These are phyloP conservation scores for Bufo bufo DNA, from an alignment of 2,113 vertebrate genomes.

Conservation along the genomic window DNA sequence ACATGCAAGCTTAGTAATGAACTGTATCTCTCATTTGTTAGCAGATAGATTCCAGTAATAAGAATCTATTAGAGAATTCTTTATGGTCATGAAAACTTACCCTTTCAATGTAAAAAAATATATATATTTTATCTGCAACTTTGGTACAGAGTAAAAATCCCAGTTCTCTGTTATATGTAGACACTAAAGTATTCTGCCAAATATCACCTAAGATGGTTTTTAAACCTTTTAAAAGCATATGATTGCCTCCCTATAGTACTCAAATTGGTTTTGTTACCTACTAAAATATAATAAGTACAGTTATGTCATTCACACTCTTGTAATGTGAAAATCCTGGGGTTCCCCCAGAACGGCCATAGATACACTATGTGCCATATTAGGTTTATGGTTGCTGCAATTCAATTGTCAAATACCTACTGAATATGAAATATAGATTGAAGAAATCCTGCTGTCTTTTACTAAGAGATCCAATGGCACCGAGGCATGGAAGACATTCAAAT, in stretches of 20 bases:
- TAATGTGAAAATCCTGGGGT: conserved; percentile 59
- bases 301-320: conserved; percentile 53
- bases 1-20: neutral
- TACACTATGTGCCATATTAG: conserved; percentile 37
- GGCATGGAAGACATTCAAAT: conserved; percentile 57
- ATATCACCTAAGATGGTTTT: conserved; percentile 37
- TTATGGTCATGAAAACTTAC: neutral
- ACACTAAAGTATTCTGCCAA: neutral
- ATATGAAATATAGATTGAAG: conserved; percentile 55
- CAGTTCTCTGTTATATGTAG: neutral
- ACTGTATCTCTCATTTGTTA: neutral
- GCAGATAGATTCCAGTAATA: neutral
- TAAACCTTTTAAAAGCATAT: conserved; percentile 11
- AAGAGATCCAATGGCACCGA: conserved; percentile 51
- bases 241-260: conserved; percentile 23
- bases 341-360: conserved; percentile 52
- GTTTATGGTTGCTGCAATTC: conserved; percentile 46
- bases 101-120: neutral
- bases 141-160: conserved; percentile 11
- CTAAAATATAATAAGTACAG: conserved; percentile 54
- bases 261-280: conserved; percentile 58
- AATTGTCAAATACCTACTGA: conserved; percentile 55
- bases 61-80: neutral
- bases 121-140: neutral
- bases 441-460: conserved; percentile 54